These are phyloP conservation scores for Choloepus didactylus DNA, from an alignment of 2,797 vertebrate species.

Conservation along the genomic window DNA sequence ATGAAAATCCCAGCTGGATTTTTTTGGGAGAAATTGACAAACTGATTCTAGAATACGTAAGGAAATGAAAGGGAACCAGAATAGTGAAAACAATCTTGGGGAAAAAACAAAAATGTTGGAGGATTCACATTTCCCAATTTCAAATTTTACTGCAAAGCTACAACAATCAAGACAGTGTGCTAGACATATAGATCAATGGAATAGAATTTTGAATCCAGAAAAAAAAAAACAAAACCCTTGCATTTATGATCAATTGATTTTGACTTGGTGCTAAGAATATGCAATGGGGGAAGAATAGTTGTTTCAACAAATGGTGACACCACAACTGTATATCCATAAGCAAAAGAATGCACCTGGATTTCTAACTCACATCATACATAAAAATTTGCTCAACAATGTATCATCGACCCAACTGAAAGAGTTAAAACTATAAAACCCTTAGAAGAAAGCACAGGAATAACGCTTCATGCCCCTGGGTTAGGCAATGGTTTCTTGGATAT, in stretches of 20 bases:
- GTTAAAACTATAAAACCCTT: too few relatives aligned
- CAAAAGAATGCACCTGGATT: background rate
- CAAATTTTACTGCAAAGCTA: background rate
- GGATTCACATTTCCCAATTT: background rate
- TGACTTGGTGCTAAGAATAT: background rate
- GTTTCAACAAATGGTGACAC: background rate
- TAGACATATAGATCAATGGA: background rate
- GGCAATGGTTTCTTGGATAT: background rate
- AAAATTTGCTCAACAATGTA: background rate
- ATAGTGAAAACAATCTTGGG: background rate
- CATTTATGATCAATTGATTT: background rate
- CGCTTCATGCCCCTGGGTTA: background rate
- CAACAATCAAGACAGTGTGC: background rate
- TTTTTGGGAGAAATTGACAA: background rate
- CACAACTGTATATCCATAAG: background rate
- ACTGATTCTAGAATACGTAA: background rate
- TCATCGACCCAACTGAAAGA: background rate
- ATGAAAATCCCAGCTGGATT: background rate
- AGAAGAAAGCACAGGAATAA: background rate
- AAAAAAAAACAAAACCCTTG: background rate
- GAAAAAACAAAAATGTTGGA: background rate
- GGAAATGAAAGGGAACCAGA: background rate
- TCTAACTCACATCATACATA: background rate
- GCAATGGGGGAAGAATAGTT: background rate
- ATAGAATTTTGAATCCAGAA: background rate